Percentiles rank a stretch among this genome's conserved stretches.
Conservation (phyloP, 2,113 vertebrate genomes). For the Anguilla japonica region DNA sequence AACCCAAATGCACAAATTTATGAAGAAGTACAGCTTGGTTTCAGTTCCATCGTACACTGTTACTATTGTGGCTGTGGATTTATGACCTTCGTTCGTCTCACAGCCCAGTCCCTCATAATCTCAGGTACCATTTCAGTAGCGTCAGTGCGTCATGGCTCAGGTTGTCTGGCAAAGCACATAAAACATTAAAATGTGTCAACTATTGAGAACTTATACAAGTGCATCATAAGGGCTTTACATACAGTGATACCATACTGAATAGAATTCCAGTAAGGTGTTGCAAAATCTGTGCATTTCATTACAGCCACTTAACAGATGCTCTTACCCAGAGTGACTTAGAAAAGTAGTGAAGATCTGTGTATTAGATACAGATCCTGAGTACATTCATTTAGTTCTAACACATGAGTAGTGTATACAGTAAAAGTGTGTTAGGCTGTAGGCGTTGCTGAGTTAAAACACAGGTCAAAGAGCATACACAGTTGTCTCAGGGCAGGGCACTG, state of each 20-base stretch:
- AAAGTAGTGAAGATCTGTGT: not conserved
- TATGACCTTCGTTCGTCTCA: not conserved
- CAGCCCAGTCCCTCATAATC: not conserved
- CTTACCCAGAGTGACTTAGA: too few species aligned
- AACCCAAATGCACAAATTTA: not conserved
- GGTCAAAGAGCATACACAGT: not conserved
- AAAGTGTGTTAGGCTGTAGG: not conserved
- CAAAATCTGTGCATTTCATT: not conserved
- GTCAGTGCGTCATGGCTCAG: not conserved
- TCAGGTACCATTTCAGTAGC: constrained; percentile 6
- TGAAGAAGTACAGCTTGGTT: not conserved
- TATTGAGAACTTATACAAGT: not conserved
- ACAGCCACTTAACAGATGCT: too few species aligned
- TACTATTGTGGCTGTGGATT: not conserved
- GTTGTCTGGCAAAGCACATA: not conserved
- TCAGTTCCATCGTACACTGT: not conserved
- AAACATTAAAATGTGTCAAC: not conserved
- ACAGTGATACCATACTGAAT: not conserved
- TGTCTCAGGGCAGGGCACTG: not conserved
- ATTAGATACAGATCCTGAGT: not conserved
- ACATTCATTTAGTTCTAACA: not conserved
- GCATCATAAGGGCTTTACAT: not conserved
- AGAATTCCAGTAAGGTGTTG: not conserved
- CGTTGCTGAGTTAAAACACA: not conserved
- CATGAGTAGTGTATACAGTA: not conserved